A percentile compares a stretch with the other conserved stretches of the same genome.
phyloP scores from a whole-genome alignment of 2,797 vertebrate genomes.

The Myripristis murdjan region DNA sequence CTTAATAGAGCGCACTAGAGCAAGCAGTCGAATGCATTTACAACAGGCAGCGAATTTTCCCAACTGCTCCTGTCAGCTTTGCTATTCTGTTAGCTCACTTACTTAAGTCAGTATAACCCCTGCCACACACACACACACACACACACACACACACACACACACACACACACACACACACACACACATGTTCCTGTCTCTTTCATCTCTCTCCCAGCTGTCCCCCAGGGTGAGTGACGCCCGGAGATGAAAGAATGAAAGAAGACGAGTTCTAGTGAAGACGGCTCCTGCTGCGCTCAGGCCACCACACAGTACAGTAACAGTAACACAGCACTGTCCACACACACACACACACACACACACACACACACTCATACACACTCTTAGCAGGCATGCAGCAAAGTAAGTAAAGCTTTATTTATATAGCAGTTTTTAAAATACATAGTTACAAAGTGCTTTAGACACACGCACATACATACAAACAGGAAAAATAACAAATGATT shows the following conservation, averaged over 20 bases:
- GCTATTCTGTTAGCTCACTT: conserved; percentile 28
- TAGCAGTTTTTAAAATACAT: too few species aligned
- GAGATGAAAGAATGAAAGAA: conserved; percentile 63
- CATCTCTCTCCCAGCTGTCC: conserved; percentile 63
- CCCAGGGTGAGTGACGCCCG: conserved; percentile 52
- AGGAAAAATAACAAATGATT: too few species aligned
- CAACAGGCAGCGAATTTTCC: background rate
- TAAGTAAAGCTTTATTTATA: too few species aligned
- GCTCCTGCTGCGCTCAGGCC: conserved; percentile 78
- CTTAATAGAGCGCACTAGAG: too few species aligned
- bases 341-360: conserved; percentile 35
- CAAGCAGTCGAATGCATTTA: background rate
- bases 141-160: too few species aligned
- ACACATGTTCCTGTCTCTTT: conserved; percentile 56
- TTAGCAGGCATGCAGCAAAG: too few species aligned
- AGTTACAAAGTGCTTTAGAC: too few species aligned
- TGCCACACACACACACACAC: conserved; percentile 1
- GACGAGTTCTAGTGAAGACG: conserved; percentile 53
- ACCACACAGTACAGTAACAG: conserved; percentile 66
- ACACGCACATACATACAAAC: too few species aligned
- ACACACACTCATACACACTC: conserved; percentile 45
- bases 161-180: too few species aligned
- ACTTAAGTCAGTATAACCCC: conserved; percentile 33
- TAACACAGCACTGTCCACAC: conserved; percentile 41
- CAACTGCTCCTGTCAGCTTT: background rate